A percentile compares a stretch with the other conserved stretches of the same genome.
Conservation (phyloP, 2,888 invertebrate genomes). For the Heliconius cydno region DNA sequence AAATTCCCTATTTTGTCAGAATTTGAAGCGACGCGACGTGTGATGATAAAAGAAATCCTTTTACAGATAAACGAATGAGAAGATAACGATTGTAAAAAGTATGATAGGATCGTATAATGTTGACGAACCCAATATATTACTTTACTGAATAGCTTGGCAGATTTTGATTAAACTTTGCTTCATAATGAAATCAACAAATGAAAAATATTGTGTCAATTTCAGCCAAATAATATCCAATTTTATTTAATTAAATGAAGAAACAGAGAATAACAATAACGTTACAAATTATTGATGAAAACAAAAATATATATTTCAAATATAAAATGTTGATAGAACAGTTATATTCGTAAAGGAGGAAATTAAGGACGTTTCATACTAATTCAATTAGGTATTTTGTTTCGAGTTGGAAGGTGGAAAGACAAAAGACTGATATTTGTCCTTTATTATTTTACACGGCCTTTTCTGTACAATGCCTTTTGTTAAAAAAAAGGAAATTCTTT, state of each 20-base stretch:
- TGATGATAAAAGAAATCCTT: not conserved
- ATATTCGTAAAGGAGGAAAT: not conserved
- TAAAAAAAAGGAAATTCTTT: not conserved
- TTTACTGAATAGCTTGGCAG: not conserved
- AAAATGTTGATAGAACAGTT: not conserved
- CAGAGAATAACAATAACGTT: not conserved
- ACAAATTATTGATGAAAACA: not conserved
- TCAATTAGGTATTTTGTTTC: slow-evolving; percentile 30
- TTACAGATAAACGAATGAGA: not conserved
- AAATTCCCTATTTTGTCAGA: not conserved
- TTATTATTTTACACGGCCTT: not conserved
- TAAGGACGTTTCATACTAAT: slow-evolving; percentile 13
- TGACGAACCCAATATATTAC: not conserved
- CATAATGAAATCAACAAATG: not conserved
- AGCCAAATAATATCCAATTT: not conserved
- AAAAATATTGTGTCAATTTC: not conserved
- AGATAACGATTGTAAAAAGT: not conserved
- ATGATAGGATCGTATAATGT: not conserved
- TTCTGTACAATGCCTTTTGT: not conserved
- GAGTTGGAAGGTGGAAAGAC: slow-evolving; percentile 8
- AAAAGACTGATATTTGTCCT: slow-evolving; percentile 26
- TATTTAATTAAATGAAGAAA: not conserved
- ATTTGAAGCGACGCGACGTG: not conserved
- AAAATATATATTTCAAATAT: not conserved
- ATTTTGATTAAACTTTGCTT: not conserved